These are phyloP conservation scores for Piezodorus guildinii DNA, from an alignment of 1,140 invertebrate species.

Conservation along the genomic window DNA sequence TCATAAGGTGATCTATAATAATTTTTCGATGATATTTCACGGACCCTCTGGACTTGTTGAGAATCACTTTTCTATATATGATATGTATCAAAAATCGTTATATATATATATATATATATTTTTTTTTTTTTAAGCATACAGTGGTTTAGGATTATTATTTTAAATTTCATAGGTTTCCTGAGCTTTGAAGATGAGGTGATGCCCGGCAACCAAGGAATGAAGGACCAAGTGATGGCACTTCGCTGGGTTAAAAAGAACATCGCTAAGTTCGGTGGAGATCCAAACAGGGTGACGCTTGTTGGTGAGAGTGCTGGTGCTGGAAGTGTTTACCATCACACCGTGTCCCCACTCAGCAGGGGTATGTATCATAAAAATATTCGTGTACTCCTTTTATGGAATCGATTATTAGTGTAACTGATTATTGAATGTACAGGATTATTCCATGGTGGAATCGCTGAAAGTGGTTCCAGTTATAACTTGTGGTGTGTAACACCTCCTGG, in stretches of 20 bases:
- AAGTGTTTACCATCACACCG: constrained; percentile 21
- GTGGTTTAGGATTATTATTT: too few relatives aligned
- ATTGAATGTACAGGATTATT: not conserved
- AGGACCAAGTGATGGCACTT: constrained; percentile 25
- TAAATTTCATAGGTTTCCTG: constrained; percentile 21
- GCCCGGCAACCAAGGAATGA: constrained; percentile 25
- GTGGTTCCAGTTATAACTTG: not conserved
- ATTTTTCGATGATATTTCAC: too few relatives aligned
- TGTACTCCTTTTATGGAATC: not conserved
- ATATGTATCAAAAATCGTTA: too few relatives aligned
- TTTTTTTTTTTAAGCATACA: too few relatives aligned
- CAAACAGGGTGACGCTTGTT: constrained; percentile 20
- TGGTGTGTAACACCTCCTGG: not conserved
- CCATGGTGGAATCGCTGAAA: not conserved
- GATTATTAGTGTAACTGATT: not conserved
- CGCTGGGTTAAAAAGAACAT: constrained; percentile 26
- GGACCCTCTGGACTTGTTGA: too few relatives aligned
- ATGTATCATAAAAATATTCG: not conserved
- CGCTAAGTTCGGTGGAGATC: constrained; percentile 23
- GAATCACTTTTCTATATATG: too few relatives aligned
- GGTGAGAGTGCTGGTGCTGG: constrained; percentile 22
- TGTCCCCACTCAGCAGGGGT: constrained; percentile 24
- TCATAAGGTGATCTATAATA: too few relatives aligned
- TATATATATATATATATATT: too few relatives aligned
- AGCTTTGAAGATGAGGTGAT: constrained; percentile 22